These are phyloP conservation scores for Propithecus deckenii DNA, from an alignment of 2,797 vertebrate species.

Conservation along the genomic window DNA sequence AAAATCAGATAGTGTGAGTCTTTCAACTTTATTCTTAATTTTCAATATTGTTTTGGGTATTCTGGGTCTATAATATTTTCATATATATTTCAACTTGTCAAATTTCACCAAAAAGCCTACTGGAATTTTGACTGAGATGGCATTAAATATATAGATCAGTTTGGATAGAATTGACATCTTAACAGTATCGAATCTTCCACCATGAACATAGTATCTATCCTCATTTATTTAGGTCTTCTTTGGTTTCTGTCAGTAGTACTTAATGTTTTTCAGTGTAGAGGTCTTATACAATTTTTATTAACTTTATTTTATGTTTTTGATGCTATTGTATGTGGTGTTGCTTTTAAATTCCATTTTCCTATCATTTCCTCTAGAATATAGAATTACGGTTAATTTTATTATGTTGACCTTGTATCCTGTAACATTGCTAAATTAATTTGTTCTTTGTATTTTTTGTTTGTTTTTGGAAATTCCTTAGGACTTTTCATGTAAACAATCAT, in stretches of 20 bases:
- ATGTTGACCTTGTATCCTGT: neutral
- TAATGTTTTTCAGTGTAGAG: constrained; percentile 6
- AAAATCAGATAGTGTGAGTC: neutral
- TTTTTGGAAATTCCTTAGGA: neutral
- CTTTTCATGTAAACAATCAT: neutral
- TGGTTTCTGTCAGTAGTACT: neutral
- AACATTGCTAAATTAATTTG: neutral
- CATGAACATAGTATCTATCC: neutral
- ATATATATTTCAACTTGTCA: neutral
- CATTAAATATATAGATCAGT: neutral
- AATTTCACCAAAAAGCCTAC: neutral
- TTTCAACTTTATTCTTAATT: neutral
- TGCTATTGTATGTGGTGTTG: neutral
- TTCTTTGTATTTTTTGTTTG: neutral
- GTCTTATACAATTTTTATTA: neutral
- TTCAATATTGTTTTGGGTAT: neutral
- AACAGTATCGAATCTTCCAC: neutral
- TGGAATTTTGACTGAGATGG: neutral
- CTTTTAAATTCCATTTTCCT: constrained; percentile 31
- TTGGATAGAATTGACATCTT: neutral
- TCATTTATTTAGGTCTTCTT: neutral
- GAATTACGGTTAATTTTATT: neutral
- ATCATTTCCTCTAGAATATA: neutral
- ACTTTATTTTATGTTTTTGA: constrained; percentile 27
- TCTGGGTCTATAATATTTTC: neutral